These are phyloP conservation scores for Hemistola chrysoprasaria DNA, from an alignment of 2,888 invertebrate species.

Conservation along the genomic window DNA sequence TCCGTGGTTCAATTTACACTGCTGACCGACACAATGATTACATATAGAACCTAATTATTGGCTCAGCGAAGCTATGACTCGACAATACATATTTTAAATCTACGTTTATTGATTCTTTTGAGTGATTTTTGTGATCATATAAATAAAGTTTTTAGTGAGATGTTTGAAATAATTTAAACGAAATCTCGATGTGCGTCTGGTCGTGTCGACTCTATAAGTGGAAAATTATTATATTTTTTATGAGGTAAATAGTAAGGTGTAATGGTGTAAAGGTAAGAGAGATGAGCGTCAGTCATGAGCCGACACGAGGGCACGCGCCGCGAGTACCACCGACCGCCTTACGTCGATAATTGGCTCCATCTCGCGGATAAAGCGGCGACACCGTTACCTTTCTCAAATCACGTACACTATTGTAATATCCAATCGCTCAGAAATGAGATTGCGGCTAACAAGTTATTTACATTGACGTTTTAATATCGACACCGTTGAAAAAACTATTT, in stretches of 20 bases:
- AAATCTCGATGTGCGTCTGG: too few relatives aligned
- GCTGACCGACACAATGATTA: constrained; percentile 56
- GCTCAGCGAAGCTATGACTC: constrained; percentile 32
- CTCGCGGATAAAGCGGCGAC: constrained; percentile 78
- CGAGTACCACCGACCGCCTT: too few relatives aligned
- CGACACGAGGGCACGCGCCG: constrained; percentile 47
- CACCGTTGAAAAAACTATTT: constrained; percentile 76
- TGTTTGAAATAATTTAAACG: too few relatives aligned
- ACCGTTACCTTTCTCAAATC: constrained; percentile 82
- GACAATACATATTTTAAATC: constrained; percentile 18
- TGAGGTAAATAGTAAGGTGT: constrained; percentile 38
- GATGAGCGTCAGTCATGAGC: constrained; percentile 29
- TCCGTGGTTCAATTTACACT: constrained; percentile 69
- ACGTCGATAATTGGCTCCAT: constrained; percentile 65
- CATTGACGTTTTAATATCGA: constrained; percentile 82
- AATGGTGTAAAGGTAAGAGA: constrained; percentile 44
- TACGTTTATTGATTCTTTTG: too few relatives aligned
- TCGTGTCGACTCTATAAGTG: too few relatives aligned
- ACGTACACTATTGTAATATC: constrained; percentile 83
- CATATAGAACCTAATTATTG: constrained; percentile 58
- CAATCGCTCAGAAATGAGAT: constrained; percentile 82
- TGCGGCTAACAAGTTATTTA: constrained; percentile 83
- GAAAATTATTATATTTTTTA: too few relatives aligned
- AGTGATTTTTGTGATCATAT: too few relatives aligned
- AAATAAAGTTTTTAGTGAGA: too few relatives aligned